Conservation (phyloP, 2,888 invertebrate species). For the Catotricha subobsoleta region DNA sequence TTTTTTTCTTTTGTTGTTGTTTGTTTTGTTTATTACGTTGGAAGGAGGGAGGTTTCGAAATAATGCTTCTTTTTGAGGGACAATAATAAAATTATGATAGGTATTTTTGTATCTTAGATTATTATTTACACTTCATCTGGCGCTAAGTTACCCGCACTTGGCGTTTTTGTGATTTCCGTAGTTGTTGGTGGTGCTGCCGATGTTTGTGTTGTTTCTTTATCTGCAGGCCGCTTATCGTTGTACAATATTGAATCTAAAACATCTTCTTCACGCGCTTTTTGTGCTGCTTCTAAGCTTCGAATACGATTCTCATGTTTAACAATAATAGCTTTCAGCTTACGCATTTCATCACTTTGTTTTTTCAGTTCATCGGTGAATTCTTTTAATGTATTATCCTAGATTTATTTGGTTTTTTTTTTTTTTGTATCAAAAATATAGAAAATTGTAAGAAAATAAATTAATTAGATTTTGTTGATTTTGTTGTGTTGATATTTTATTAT, state of each 20-base stretch:
- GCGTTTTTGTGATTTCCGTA: constrained; percentile 4
- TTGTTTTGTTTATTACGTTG: too few relatives aligned
- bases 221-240: constrained; percentile 1
- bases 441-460: constrained; percentile 5
- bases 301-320: constrained; percentile 73
- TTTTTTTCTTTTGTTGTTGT: too few relatives aligned
- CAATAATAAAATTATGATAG: too few relatives aligned
- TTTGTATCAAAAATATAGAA: too few relatives aligned
- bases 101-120: too few relatives aligned
- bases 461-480: too few relatives aligned
- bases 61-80: too few relatives aligned
- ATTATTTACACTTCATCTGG: constrained; percentile 25
- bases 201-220: constrained; percentile 8
- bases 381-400: constrained; percentile 6
- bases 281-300: constrained; percentile 27
- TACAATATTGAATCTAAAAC: constrained; percentile 17
- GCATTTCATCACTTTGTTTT: constrained; percentile 74
- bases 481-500: not conserved
- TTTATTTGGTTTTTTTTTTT: too few relatives aligned
- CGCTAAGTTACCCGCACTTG: constrained; percentile 13
- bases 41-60: too few relatives aligned
- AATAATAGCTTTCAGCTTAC: constrained; percentile 83
- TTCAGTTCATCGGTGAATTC: constrained; percentile 26
- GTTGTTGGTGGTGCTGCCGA: not conserved
- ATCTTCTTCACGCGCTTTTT: constrained; percentile 21